Evolutionary conservation across 2,797 vertebrate species (phyloP).

Genomic region (Phyllotis vaccarum): DNA sequence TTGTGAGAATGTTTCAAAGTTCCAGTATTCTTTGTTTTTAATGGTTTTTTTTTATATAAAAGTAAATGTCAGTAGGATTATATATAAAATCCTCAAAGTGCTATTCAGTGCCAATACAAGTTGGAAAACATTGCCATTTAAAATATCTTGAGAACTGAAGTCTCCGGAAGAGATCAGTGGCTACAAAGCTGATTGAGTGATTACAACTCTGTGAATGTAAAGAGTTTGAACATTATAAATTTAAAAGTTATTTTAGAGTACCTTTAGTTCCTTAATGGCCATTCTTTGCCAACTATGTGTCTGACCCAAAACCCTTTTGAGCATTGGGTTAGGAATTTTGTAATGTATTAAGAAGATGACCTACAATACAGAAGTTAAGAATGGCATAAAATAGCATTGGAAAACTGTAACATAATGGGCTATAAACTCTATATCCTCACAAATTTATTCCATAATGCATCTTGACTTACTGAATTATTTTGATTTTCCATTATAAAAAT

Average conservation of each 20-base stretch:
- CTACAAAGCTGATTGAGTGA: no score
- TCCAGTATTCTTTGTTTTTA: no score
- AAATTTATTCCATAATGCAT: background rate
- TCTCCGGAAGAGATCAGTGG: background rate
- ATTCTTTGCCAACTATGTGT: background rate
- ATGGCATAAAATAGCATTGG: background rate
- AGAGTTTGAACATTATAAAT: background rate
- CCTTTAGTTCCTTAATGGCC: background rate
- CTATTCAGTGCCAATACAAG: background rate
- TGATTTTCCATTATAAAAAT: background rate
- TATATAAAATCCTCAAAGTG: background rate
- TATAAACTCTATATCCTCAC: background rate
- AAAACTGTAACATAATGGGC: background rate
- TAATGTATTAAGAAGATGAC: background rate
- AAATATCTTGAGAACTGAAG: background rate
- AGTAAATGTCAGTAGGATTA: background rate
- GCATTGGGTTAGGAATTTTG: background rate
- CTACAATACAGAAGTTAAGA: background rate
- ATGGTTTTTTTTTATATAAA: background rate
- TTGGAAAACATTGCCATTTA: background rate
- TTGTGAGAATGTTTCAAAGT: background rate
- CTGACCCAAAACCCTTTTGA: background rate
- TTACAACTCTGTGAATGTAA: background rate
- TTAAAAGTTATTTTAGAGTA: background rate
- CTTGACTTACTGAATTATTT: background rate